Evolutionary conservation across 2,888 invertebrate species (phyloP).

Genomic region (Horisme vitalbata): DNA sequence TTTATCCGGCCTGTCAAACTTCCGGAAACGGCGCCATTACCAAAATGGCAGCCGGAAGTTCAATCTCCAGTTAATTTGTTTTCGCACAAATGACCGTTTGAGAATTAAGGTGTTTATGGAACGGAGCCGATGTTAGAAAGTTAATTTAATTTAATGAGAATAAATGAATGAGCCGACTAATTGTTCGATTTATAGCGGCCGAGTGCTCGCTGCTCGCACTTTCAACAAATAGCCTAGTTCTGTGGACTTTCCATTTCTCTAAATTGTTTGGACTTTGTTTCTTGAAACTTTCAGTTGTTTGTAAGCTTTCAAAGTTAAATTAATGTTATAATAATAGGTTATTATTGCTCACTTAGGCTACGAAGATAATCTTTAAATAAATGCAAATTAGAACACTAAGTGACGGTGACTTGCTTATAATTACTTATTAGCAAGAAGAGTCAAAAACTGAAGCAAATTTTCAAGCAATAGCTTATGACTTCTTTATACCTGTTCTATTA

Average conservation of each 20-base stretch:
- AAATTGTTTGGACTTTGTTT: constrained; percentile 37
- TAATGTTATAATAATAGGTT: constrained; percentile 19
- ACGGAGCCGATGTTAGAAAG: constrained; percentile 58
- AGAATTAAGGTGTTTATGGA: constrained; percentile 77
- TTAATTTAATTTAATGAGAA: constrained; percentile 60
- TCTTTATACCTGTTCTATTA: constrained; percentile 23
- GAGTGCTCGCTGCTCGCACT: constrained; percentile 23
- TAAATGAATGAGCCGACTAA: constrained; percentile 58
- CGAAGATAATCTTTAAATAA: too few relatives aligned
- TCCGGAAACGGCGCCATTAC: constrained; percentile 62
- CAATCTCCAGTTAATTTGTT: constrained; percentile 69
- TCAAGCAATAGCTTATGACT: too few relatives aligned
- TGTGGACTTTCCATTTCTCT: constrained; percentile 43
- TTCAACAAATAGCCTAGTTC: constrained; percentile 34
- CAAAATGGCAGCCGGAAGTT: constrained; percentile 59
- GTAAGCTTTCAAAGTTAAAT: constrained; percentile 10
- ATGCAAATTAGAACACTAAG: too few relatives aligned
- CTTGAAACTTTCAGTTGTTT: constrained; percentile 21
- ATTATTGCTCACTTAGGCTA: constrained; percentile 4
- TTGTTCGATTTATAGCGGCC: constrained; percentile 56
- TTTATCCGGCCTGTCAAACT: constrained; percentile 78
- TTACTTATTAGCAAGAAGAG: too few relatives aligned
- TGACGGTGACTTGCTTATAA: too few relatives aligned
- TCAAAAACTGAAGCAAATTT: too few relatives aligned
- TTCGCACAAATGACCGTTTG: constrained; percentile 70